Base-by-base conservation (phyloP, 2,888 invertebrate species). In the Chalcis sispes region DNA sequence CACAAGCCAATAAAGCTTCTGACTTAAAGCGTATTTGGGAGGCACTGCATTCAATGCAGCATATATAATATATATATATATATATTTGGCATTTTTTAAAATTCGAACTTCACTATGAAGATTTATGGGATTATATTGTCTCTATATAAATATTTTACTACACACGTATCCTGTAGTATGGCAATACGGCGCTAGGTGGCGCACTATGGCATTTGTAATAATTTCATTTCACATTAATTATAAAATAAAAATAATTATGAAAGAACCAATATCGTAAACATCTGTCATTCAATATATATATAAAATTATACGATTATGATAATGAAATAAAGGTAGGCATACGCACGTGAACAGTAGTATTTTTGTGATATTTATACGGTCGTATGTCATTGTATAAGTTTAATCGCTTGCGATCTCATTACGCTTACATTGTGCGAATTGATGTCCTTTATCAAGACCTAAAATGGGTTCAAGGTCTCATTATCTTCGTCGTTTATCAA, bases 71-170 rank as follows among this genome's bases (percentile, higher is more conserved):
- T 29, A 15, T 64, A n/a, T 48, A 50, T 71, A 23, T 32, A 32
- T 25, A 18, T 66, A 50, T 59, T 65, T 58, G 70, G 66, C 71
- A 59, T 71, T 40, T 23, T n/a, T 61, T n/a, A 29, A 66, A 73
- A 73, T 73, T 66, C 61, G 52, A 72, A 46, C 56, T 42, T 62
- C 64, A 23, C 72, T 64, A 46, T 54, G 62, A 50, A 29, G 52
- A 52, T n/a, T 36, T n/a, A n/a, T 52, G 50, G 50, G 27, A 61
- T n/a, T 40, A 61, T 48, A 65, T 72, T 59, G 48, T 66, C 36
- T 50, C 18, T 32, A 67, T 48, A 59, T 72, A 65, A 48, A 72
- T 58, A 65, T 15, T 52, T 27, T 36, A 13, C 61, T 67, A 61
- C 36, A 70, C 70, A 59, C n/a, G 56, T 42, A 56, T 20, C 15